Evolutionary conservation across 2,113 vertebrate species (phyloP).

Genomic region (Zosterops borbonicus): DNA sequence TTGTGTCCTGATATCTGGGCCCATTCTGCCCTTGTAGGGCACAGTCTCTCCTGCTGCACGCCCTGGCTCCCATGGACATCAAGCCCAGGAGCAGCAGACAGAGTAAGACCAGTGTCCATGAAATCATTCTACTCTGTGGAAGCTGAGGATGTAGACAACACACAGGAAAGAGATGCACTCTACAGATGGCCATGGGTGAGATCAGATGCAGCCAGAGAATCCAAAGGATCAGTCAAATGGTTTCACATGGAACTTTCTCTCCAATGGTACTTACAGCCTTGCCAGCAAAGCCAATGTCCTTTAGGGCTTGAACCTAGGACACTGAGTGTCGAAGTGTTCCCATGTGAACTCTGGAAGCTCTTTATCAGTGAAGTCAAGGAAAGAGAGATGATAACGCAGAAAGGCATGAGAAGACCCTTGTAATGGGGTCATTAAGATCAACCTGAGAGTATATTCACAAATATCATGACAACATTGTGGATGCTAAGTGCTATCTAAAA

Average conservation of each 20-base stretch:
- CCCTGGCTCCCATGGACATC: neutral
- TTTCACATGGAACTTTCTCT: neutral
- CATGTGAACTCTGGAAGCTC: neutral
- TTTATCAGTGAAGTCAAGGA: conserved; percentile 24
- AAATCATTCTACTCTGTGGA: neutral
- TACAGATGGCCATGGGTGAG: neutral
- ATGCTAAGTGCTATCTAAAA: conserved; percentile 76
- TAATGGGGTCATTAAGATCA: conserved; percentile 76
- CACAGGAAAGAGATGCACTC: neutral
- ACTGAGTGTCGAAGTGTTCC: neutral
- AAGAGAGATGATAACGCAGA: neutral
- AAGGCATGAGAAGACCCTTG: conserved; percentile 50
- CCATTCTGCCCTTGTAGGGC: neutral
- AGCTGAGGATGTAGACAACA: neutral
- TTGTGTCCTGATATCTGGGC: neutral
- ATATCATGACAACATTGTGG: conserved; percentile 64
- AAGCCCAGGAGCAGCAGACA: neutral
- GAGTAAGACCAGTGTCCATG: neutral
- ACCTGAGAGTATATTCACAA: conserved; percentile 63
- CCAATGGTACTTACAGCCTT: neutral
- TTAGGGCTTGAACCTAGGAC: neutral
- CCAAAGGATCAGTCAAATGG: neutral
- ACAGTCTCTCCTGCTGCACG: neutral
- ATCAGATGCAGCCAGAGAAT: neutral
- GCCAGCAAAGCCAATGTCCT: neutral